Base-by-base conservation (phyloP, 2,113 vertebrate genomes). In the Potamarius usumacintae region DNA sequence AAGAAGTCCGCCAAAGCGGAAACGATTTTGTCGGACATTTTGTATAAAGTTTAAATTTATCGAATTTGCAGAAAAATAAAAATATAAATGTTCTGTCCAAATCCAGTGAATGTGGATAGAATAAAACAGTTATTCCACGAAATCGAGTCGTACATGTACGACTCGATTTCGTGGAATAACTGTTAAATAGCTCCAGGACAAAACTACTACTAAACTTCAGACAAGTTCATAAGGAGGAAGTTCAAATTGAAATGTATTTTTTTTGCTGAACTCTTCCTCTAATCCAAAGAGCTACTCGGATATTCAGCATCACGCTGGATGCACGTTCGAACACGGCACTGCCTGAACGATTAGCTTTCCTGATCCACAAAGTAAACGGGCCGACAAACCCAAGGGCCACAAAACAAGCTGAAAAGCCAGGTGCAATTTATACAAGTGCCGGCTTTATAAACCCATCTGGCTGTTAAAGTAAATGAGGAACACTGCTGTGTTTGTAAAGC, bases 401-500 rank as follows among this genome's bases (percentile, higher is more conserved):
- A 78, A 52, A 27, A 65, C 42, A 85, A 27, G 14, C 58, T 7
- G 4, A 22, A 55, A 53, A 52, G 6, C 55, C 84, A 85, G 72
- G 58, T 85, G 84, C 20, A 20, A 34, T 78, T 85, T 78, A 78
- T 63, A 53, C 65, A 42, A 72, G 72, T 77, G 71, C 14, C 25
- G 34, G 4, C 42, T 85, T 60, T 78, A 63, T 63, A 85, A 78
- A 53, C 12, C 10, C 34, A 9, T 62, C 71, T 76, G 34, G 34
- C 72, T 65, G 57, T 27, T 76, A 77, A 62, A 63, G 57, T 48
- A 65, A 65, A 80, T 10, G 60, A 67, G 58, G 42, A 67, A 63
- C 81, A 52, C 81, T 62, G 69, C 69, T 58, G 82, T 55, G 82
- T 69, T 57, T 69, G 52, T 20, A 22, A 69, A 42, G 82, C 82